These are phyloP conservation scores for Eidolon dupreanum DNA, from an alignment of 2,797 vertebrate species.

Conservation along the genomic window DNA sequence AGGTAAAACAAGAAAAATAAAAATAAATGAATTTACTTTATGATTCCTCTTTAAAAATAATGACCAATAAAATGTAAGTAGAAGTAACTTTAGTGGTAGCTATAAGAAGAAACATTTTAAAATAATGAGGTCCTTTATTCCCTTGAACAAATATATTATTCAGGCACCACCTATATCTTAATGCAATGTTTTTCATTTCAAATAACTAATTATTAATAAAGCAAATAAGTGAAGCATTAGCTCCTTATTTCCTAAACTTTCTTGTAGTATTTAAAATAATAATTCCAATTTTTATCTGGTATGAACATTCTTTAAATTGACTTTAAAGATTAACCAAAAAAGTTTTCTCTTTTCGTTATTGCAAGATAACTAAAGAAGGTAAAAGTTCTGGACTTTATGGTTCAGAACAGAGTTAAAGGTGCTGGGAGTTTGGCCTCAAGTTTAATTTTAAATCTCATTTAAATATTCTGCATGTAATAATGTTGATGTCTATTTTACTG, in stretches of 20 bases:
- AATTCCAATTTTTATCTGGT: slow-evolving; percentile 20
- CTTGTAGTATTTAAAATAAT: slow-evolving; percentile 57
- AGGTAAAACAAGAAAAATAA: slow-evolving; percentile 77
- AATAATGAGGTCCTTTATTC: slow-evolving; percentile 79
- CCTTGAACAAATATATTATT: slow-evolving; percentile 76
- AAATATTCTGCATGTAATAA: not conserved
- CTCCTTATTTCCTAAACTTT: slow-evolving; percentile 55
- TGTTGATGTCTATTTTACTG: not conserved
- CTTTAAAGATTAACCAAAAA: slow-evolving; percentile 41
- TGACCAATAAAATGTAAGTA: slow-evolving; percentile 79
- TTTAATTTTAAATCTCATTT: slow-evolving; percentile 36
- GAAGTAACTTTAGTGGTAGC: slow-evolving; percentile 75
- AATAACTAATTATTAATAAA: slow-evolving; percentile 69
- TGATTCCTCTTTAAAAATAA: slow-evolving; percentile 81
- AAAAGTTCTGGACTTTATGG: not conserved
- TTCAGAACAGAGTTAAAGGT: not conserved
- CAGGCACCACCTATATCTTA: slow-evolving; percentile 71
- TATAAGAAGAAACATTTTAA: slow-evolving; percentile 79
- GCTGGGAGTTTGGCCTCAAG: not conserved
- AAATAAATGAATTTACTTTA: slow-evolving; percentile 81
- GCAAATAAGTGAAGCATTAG: slow-evolving; percentile 60
- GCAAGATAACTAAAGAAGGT: not conserved
- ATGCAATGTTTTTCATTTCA: slow-evolving; percentile 65
- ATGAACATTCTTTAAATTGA: slow-evolving; percentile 48
- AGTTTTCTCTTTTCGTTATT: not conserved